Percentiles rank a stretch among this genome's conserved stretches.
phyloP scores from a whole-genome alignment of 2,797 vertebrate species.

The Anolis apletophallus region DNA sequence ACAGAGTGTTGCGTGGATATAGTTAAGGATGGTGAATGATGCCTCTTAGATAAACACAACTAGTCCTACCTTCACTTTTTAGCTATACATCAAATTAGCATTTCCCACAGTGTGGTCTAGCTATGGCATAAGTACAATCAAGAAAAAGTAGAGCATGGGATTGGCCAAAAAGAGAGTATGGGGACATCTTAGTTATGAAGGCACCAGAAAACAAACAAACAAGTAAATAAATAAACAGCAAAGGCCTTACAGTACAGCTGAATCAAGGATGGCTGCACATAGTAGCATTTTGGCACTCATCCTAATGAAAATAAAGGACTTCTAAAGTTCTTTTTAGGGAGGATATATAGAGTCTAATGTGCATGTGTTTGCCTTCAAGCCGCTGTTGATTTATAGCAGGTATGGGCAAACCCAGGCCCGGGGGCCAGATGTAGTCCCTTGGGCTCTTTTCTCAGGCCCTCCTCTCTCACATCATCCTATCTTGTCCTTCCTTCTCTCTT shows the following conservation, averaged over 20 bases:
- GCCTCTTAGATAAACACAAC: not conserved
- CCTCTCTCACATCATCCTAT: too few species aligned
- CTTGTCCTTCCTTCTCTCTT: too few species aligned
- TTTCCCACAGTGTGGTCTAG: conserved; percentile 56
- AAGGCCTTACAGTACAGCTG: not conserved
- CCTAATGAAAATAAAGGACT: not conserved
- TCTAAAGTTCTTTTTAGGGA: not conserved
- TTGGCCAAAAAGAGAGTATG: not conserved
- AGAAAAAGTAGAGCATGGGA: not conserved
- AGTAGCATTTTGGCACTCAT: not conserved
- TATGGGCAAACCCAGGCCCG: too few species aligned
- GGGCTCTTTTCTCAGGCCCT: too few species aligned
- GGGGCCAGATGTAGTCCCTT: too few species aligned
- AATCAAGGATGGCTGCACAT: fast-evolving
- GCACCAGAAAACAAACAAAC: not conserved
- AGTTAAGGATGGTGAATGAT: not conserved
- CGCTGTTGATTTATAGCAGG: too few species aligned
- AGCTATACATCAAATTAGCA: conserved; percentile 72
- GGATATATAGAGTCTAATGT: not conserved
- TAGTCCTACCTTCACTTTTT: conserved; percentile 63
- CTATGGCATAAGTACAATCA: conserved; percentile 56
- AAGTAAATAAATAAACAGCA: not conserved
- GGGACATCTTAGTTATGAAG: not conserved
- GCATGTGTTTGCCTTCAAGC: too few species aligned
- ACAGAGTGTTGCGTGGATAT: not conserved